Evolutionary conservation across 2,888 invertebrate species (phyloP).

Genomic region (Apodemia zela): DNA sequence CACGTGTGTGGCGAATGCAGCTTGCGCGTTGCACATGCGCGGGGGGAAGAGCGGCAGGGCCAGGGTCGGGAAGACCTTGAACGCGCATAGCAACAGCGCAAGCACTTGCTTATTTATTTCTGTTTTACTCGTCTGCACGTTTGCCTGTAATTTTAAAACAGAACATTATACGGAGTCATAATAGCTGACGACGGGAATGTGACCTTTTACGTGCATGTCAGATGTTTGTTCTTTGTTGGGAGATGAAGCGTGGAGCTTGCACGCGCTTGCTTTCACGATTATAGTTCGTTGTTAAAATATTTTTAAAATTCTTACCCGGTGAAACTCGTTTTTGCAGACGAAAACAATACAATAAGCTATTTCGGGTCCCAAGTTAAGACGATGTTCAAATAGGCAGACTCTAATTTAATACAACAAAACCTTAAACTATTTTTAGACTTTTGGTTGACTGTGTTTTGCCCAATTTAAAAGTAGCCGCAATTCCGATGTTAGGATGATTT

Average conservation of each 20-base stretch:
- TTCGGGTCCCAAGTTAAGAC: background rate
- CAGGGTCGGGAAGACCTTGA: constrained; percentile 71
- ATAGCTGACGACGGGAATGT: constrained; percentile 40
- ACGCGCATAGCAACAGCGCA: constrained; percentile 70
- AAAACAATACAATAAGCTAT: background rate
- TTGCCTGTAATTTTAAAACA: constrained; percentile 60
- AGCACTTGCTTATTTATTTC: constrained; percentile 60
- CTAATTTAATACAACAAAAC: background rate
- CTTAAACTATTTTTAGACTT: background rate
- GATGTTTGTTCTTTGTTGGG: constrained; percentile 23
- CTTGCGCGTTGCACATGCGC: constrained; percentile 30
- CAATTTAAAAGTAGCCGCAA: too few relatives aligned
- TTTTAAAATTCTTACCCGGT: background rate
- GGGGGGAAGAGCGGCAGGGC: constrained; percentile 47
- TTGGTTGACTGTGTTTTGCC: background rate
- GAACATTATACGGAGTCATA: constrained; percentile 60
- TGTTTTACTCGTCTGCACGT: constrained; percentile 66
- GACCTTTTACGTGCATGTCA: constrained; percentile 27
- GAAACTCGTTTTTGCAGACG: background rate
- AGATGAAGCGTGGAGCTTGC: background rate
- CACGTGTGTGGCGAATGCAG: constrained; percentile 35
- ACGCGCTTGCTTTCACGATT: background rate
- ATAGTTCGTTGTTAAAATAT: background rate
- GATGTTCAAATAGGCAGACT: background rate
- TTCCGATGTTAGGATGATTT: too few relatives aligned